Base-by-base conservation (phyloP, 2,888 invertebrate species). In the Agrotis segetum region DNA sequence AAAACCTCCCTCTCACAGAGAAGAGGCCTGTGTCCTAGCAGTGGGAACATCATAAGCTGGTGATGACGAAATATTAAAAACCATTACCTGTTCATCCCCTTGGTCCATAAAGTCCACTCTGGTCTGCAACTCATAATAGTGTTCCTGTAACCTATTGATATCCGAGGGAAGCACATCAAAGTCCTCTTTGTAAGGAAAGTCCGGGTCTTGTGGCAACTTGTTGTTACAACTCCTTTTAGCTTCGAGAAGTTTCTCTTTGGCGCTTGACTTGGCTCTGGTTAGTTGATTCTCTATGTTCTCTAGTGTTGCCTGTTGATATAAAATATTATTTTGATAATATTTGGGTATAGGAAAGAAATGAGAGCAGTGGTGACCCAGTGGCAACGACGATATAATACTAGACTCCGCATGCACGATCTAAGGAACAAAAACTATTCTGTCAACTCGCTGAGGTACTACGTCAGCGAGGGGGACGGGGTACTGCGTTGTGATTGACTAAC, bases 71-170 rank as follows among this genome's bases (percentile, higher is more conserved):
- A 40, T 4, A 29, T 29, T 21, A 6, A 24, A n/a, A n/a, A 29
- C 63, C 0, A 24, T 86, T 91, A 97, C 97, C 91, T 96, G 96
- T 49, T 97, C 96, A 81, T 97, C 97, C 0, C 96, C 96, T 40
- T 94, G 91, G 34, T 96, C 96, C 92, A 97, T 95, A 85, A 97
- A 98, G 55, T 97, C 97, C 19, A 97, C 96, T 86, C 97, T 96
- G 0, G 97, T 97, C 84, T 97, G 96, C 17, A 97, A 89, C 53
- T 97, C 97, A 47, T 96, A 94, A 70, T 85, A 90, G 60, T 96
- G 95, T 0, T 96, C 96, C 44, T 97, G 96, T 11, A 98, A 88
- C 1, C 95, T 93, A 0, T 93, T 93, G 0, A 97, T 67, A 19
- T 96, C 94, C 0, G 93, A 85, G 0, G 97, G 96, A 19, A 98